phyloP scores from a whole-genome alignment of 2,113 vertebrate genomes.

The Eretmochelys imbricata region DNA sequence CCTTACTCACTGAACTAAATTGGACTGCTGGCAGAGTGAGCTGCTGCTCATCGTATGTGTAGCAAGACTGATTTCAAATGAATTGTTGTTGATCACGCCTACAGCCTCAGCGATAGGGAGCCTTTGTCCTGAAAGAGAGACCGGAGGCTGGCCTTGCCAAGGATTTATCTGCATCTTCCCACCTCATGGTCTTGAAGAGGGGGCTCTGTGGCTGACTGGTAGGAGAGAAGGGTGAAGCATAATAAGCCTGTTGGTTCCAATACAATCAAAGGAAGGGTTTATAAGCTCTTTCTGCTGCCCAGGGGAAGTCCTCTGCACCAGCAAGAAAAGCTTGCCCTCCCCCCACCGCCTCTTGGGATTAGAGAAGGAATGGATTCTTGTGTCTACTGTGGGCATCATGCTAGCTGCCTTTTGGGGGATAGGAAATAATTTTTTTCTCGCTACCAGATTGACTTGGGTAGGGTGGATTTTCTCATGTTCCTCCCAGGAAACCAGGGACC shows the following conservation, averaged over 20 bases:
- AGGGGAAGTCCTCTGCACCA: neutral
- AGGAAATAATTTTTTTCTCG: neutral
- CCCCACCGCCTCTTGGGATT: neutral
- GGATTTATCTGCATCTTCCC: too few species aligned
- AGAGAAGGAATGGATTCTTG: neutral
- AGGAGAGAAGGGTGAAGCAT: neutral
- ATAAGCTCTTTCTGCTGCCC: neutral
- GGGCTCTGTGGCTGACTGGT: too few species aligned
- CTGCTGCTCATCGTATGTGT: neutral
- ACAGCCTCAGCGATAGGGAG: neutral
- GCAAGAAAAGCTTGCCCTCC: neutral
- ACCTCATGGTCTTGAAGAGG: neutral
- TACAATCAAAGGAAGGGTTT: neutral
- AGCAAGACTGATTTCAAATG: neutral
- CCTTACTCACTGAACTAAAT: neutral
- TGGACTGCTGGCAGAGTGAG: neutral
- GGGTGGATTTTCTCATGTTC: neutral
- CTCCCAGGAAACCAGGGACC: neutral
- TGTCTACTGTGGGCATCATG: rapidly evolving
- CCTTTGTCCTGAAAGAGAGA: neutral
- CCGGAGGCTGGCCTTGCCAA: neutral
- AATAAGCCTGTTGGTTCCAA: neutral
- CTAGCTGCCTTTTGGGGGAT: neutral
- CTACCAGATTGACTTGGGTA: neutral
- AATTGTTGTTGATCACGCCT: neutral